Percentiles rank a stretch among this genome's conserved stretches.
These are phyloP conservation scores for Gadopsis marmoratus DNA, from an alignment of 2,797 vertebrate species.

Conservation along the genomic window DNA sequence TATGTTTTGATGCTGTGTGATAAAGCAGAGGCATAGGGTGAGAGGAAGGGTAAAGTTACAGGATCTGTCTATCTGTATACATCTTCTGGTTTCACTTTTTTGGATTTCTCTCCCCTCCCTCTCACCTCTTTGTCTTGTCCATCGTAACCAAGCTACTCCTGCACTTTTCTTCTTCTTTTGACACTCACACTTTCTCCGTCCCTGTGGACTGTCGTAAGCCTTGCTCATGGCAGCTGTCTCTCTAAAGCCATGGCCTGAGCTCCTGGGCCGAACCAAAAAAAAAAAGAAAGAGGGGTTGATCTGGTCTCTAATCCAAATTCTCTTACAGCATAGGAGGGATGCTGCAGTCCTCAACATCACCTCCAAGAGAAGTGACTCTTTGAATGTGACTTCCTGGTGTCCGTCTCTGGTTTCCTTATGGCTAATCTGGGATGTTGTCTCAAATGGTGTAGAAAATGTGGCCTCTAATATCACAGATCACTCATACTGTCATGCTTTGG, in stretches of 20 bases:
- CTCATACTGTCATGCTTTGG: constrained; percentile 5
- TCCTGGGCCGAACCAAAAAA: constrained; percentile 54
- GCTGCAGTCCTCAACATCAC: constrained; percentile 59
- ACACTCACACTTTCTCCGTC: constrained; percentile 57
- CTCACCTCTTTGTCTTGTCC: constrained; percentile 52
- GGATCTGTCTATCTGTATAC: constrained; percentile 39
- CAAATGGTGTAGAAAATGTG: constrained; percentile 38
- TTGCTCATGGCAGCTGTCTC: constrained; percentile 75
- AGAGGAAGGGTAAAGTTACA: constrained; percentile 67
- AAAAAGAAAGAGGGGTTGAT: constrained; percentile 54
- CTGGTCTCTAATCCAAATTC: constrained; percentile 72
- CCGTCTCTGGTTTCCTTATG: constrained; percentile 26
- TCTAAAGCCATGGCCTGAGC: constrained; percentile 77
- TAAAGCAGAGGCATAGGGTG: constrained; percentile 70
- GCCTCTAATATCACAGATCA: constrained; percentile 14
- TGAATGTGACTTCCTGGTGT: constrained; percentile 39
- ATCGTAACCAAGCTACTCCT: constrained; percentile 54
- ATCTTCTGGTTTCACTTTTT: constrained; percentile 45
- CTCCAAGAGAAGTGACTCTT: constrained; percentile 57
- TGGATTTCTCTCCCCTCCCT: constrained; percentile 29
- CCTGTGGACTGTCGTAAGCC: constrained; percentile 70
- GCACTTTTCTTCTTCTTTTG: constrained; percentile 74
- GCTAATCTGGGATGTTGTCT: constrained; percentile 45
- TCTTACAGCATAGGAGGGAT: constrained; percentile 54
- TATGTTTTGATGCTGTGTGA: constrained; percentile 82